A percentile compares a stretch with the other conserved stretches of the same genome.
Conservation (phyloP, 2,113 vertebrate species). For the Grammomys dolichurus region DNA sequence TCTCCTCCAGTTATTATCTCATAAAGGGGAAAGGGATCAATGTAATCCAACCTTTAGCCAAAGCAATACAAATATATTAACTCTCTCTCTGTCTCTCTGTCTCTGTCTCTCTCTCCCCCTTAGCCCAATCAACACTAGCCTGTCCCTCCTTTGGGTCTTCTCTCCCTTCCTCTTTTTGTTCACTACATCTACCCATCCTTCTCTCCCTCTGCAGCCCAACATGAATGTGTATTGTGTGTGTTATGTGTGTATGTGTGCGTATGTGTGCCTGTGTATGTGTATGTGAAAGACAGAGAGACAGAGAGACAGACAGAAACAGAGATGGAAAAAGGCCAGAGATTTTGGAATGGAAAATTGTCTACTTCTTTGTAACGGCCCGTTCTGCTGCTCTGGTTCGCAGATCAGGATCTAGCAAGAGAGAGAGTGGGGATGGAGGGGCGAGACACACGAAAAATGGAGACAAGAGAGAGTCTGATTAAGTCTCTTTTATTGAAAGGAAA, state of each 20-base stretch:
- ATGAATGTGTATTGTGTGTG: neutral
- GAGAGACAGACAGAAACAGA: too few relatives aligned
- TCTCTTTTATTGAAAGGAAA: too few relatives aligned
- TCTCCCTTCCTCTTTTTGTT: too few relatives aligned
- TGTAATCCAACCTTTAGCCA: neutral
- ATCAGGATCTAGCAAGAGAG: too few relatives aligned
- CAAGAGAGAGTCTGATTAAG: too few relatives aligned
- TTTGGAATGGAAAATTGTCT: slow-evolving; percentile 29
- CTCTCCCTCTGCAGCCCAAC: neutral
- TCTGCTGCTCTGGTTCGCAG: too few relatives aligned
- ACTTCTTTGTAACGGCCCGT: neutral
- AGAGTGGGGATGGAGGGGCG: too few relatives aligned
- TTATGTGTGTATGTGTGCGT: neutral
- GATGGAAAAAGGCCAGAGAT: neutral
- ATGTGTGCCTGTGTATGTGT: neutral
- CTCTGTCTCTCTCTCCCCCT: neutral
- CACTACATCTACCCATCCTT: too few relatives aligned
- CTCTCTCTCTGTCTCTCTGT: neutral
- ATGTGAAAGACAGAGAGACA: too few relatives aligned
- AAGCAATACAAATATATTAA: neutral
- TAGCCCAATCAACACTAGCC: too few relatives aligned
- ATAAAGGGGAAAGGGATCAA: neutral
- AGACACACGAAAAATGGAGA: too few relatives aligned
- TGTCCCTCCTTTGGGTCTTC: too few relatives aligned
- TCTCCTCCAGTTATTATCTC: neutral